Evolutionary conservation across 2,888 invertebrate species (phyloP).

Genomic region (Sinohyriopsis cumingii): DNA sequence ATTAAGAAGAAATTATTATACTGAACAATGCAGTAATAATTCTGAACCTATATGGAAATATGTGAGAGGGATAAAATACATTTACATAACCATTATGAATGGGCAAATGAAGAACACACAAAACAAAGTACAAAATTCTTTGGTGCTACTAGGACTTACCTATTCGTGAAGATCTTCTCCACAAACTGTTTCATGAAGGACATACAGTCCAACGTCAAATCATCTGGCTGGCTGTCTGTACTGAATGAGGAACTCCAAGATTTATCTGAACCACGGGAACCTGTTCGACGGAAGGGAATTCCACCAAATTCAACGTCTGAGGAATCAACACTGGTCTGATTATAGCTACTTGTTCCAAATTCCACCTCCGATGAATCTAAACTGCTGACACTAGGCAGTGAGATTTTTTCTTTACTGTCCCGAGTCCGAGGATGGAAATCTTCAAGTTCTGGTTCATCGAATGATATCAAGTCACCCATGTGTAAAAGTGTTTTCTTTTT

Average conservation of each 20-base stretch:
- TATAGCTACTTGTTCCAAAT: slow-evolving; percentile 22
- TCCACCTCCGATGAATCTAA: slow-evolving; percentile 46
- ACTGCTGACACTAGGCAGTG: slow-evolving; percentile 49
- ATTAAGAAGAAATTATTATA: too few relatives aligned
- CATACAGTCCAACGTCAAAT: slow-evolving; percentile 76
- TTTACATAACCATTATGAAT: too few relatives aligned
- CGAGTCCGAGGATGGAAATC: slow-evolving; percentile 29
- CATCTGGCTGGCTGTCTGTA: slow-evolving; percentile 72
- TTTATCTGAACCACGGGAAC: slow-evolving; percentile 59
- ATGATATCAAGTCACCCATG: slow-evolving; percentile 60
- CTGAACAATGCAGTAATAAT: too few relatives aligned
- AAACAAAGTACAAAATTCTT: too few relatives aligned
- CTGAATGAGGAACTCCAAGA: slow-evolving; percentile 65
- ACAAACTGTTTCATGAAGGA: slow-evolving; percentile 81
- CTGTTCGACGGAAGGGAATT: slow-evolving; percentile 45
- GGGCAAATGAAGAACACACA: too few relatives aligned
- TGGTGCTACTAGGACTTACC: slow-evolving; percentile 49
- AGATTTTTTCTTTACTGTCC: slow-evolving; percentile 9
- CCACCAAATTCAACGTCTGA: slow-evolving; percentile 62
- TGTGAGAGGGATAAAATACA: too few relatives aligned
- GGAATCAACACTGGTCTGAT: slow-evolving; percentile 57
- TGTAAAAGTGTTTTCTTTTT: slow-evolving; percentile 49
- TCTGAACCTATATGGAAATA: too few relatives aligned
- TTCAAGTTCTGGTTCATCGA: slow-evolving; percentile 51
- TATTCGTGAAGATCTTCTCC: slow-evolving; percentile 77